Conservation (phyloP, 1,140 invertebrate genomes). For the Drosophila aff. region DNA sequence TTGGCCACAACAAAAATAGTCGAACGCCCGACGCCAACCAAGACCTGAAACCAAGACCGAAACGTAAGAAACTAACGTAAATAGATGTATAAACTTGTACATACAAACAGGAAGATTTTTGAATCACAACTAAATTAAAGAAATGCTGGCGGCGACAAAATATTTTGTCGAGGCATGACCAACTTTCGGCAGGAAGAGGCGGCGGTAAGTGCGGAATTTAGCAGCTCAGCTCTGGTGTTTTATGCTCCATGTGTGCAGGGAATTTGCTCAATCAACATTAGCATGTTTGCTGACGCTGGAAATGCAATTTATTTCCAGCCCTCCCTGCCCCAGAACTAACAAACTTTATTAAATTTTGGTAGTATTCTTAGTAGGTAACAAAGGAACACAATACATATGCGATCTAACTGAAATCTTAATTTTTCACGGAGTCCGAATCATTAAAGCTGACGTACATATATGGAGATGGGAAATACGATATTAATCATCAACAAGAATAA, state of each 20-base stretch:
- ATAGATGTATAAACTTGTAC: constrained; percentile 22
- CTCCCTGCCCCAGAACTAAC: background rate
- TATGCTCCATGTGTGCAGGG: constrained; percentile 25
- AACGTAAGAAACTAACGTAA: constrained; percentile 26
- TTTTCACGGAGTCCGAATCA: background rate
- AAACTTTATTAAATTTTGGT: constrained; percentile 43
- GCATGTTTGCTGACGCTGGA: constrained; percentile 63
- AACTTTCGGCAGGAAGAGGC: constrained; percentile 23
- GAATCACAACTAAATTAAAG: constrained; percentile 79
- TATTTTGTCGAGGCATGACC: constrained; percentile 48
- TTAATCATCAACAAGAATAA: too few relatives aligned
- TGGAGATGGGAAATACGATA: too few relatives aligned
- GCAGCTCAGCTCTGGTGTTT: constrained; percentile 43
- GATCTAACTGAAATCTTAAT: too few relatives aligned
- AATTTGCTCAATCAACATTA: constrained; percentile 72
- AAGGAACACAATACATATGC: too few relatives aligned
- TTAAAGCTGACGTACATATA: background rate
- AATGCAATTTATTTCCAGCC: constrained; percentile 59
- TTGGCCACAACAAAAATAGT: constrained; percentile 56
- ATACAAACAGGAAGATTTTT: constrained; percentile 40
- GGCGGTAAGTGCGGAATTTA: constrained; percentile 38
- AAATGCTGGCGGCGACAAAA: constrained; percentile 76
- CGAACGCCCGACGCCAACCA: constrained; percentile 44
- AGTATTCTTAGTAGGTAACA: background rate
- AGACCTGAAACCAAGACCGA: constrained; percentile 24